Conservation (phyloP, 2,797 vertebrate genomes). For the Sandelia bainsii region DNA sequence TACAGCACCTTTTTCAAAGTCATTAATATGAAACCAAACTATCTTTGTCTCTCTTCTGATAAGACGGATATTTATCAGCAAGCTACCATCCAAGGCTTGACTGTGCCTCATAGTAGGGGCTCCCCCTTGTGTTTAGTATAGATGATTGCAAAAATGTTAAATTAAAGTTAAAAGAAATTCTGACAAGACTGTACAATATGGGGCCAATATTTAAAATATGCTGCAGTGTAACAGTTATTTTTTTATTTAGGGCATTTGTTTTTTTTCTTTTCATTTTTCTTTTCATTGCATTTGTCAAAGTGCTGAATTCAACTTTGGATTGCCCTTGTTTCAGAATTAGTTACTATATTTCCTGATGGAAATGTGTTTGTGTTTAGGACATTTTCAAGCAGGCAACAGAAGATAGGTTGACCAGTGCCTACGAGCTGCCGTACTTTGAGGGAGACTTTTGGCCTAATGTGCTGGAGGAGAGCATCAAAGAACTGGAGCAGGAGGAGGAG, state of each 20-base stretch:
- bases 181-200: not conserved
- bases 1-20: too few relatives aligned
- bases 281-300: not conserved
- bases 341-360: slow-evolving; percentile 13
- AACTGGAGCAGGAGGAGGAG: slow-evolving; percentile 97
- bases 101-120: not conserved
- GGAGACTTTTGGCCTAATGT: slow-evolving; percentile 99
- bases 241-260: not conserved
- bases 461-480: slow-evolving; percentile 98
- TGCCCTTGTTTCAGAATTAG: not conserved
- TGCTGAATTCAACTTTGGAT: not conserved
- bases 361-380: slow-evolving; percentile 84
- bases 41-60: not conserved
- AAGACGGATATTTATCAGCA: not conserved
- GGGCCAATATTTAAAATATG: not conserved
- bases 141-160: not conserved
- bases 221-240: too few relatives aligned
- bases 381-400: slow-evolving; percentile 99
- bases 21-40: not conserved
- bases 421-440: slow-evolving; percentile 98
- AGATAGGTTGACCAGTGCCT: slow-evolving; percentile 95
- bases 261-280: not conserved
- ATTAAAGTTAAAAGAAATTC: not conserved
- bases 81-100: not conserved
- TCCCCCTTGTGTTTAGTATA: slow-evolving; percentile 31